These are phyloP conservation scores for Poeciliopsis presidionis DNA, from an alignment of 2,797 vertebrate species.

Conservation along the genomic window DNA sequence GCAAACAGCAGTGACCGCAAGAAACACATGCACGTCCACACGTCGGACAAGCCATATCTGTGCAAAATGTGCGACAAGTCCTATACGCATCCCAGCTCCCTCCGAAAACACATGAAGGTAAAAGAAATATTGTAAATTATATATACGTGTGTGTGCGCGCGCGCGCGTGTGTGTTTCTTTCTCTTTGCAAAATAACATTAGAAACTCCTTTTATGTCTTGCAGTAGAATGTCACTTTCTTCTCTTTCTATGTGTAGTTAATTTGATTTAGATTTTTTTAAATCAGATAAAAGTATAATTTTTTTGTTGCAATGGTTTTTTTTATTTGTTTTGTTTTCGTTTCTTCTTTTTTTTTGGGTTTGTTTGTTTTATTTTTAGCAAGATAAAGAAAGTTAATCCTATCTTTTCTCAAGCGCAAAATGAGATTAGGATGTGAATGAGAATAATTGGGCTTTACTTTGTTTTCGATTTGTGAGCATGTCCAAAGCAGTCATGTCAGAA, in stretches of 20 bases:
- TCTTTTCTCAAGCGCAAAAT: constrained; percentile 57
- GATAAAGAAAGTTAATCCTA: constrained; percentile 1
- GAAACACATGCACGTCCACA: constrained; percentile 99
- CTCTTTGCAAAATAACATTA: too few relatives aligned
- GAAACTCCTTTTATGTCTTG: too few relatives aligned
- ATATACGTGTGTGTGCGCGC: too few relatives aligned
- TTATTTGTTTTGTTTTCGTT: constrained; percentile 47
- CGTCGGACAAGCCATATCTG: constrained; percentile 98
- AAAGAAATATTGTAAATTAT: constrained; percentile 10
- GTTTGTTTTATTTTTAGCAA: constrained; percentile 43
- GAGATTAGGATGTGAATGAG: constrained; percentile 60
- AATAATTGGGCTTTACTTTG: constrained; percentile 45
- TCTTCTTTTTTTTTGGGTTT: constrained; percentile 34
- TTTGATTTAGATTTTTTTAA: not conserved
- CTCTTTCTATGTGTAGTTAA: not conserved
- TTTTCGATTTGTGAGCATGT: constrained; percentile 29
- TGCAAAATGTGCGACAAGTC: constrained; percentile 99
- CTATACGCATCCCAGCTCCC: constrained; percentile 98
- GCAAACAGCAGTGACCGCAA: constrained; percentile 99
- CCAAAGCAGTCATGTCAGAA: constrained; percentile 11
- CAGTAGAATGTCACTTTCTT: not conserved
- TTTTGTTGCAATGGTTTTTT: constrained; percentile 43
- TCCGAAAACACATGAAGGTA: constrained; percentile 99
- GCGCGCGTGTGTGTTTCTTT: too few relatives aligned
- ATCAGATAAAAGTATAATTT: not conserved